Conservation (phyloP, 2,888 invertebrate species). For the Protodeltote pygarga region DNA sequence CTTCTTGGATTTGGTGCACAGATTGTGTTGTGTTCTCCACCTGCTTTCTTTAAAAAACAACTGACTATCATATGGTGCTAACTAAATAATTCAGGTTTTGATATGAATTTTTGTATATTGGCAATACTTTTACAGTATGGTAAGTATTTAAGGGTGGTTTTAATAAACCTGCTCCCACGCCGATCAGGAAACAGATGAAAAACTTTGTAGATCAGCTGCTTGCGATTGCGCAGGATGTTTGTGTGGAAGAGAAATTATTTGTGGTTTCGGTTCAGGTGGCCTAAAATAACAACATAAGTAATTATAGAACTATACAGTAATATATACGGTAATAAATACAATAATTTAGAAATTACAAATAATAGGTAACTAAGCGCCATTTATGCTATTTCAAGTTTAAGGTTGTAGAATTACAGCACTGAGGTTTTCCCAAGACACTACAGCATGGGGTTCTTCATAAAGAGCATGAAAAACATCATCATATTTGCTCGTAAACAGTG, state of each 20-base stretch:
- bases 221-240: conserved; percentile 34
- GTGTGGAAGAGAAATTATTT: conserved; percentile 14
- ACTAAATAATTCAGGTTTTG: conserved; percentile 8
- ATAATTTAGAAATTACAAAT: too few species aligned
- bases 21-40: conserved; percentile 76
- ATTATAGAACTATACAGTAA: too few species aligned
- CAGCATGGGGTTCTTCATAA: too few species aligned
- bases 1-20: conserved; percentile 74
- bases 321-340: too few species aligned
- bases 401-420: too few species aligned
- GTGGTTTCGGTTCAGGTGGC: background rate
- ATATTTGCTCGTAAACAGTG: too few species aligned
- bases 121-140: conserved; percentile 6
- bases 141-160: background rate
- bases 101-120: conserved; percentile 8
- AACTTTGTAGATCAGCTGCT: conserved; percentile 30
- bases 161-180: conserved; percentile 27
- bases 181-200: conserved; percentile 36
- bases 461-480: too few species aligned
- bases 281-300: too few species aligned
- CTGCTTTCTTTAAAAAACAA: conserved; percentile 74
- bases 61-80: conserved; percentile 77
- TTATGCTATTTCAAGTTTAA: too few species aligned
- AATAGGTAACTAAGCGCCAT: too few species aligned
- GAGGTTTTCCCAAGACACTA: too few species aligned